These are phyloP conservation scores for Zelleria hepariella DNA, from an alignment of 2,888 invertebrate genomes.

Conservation along the genomic window DNA sequence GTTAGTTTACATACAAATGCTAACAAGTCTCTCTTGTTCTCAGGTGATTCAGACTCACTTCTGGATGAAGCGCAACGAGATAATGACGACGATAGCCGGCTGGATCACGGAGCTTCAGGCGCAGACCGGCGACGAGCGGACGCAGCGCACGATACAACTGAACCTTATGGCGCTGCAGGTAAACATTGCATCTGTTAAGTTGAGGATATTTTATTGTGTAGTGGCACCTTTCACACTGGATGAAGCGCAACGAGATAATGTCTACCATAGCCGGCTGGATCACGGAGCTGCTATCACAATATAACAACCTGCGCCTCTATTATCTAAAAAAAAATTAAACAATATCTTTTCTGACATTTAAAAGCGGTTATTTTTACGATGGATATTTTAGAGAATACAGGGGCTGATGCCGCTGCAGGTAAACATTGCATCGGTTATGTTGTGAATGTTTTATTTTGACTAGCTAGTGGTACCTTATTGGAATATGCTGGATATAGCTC, in stretches of 20 bases:
- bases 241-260: conserved; percentile 92
- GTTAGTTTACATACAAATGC: no score
- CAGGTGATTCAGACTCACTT: conserved; percentile 94
- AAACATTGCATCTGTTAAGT: no score
- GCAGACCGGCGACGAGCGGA: conserved; percentile 81
- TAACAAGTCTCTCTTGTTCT: no score
- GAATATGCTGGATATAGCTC: conserved; percentile 93
- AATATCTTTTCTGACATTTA: no score
- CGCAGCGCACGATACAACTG: conserved; percentile 81
- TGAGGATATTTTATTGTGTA: no score
- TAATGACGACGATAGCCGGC: conserved; percentile 87
- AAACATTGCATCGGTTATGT: no score
- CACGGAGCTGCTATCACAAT: conserved; percentile 85
- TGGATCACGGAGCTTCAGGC: conserved; percentile 93
- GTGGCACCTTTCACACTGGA: no score
- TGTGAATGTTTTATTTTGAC: no score
- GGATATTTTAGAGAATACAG: conserved; percentile 82
- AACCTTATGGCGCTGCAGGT: conserved; percentile 84
- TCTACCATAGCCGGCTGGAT: conserved; percentile 93
- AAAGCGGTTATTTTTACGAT: no score
- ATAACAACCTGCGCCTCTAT: conserved; percentile 81
- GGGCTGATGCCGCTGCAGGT: conserved; percentile 84
- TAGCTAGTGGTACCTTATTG: no score
- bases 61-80: conserved; percentile 93
- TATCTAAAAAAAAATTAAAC: no score